Evolutionary conservation across 2,888 invertebrate genomes (phyloP).

Genomic region (Mamestra brassicae): DNA sequence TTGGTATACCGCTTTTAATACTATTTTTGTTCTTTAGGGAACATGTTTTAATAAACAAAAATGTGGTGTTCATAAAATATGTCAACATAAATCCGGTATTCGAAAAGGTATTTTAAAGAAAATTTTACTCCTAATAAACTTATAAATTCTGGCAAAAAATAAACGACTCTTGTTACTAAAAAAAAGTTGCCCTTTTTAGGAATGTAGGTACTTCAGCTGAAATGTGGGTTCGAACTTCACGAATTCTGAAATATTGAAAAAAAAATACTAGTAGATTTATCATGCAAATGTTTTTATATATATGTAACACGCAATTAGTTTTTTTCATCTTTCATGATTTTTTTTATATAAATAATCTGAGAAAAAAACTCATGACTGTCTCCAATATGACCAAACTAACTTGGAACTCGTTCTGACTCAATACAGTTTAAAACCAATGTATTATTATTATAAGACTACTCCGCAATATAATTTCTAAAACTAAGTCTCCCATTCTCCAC

Average conservation of each 20-base stretch:
- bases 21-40: not conserved
- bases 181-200: not conserved
- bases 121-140: not conserved
- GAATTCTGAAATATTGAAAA: not conserved
- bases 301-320: too few relatives aligned
- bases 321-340: too few relatives aligned
- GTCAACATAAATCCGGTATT: not conserved
- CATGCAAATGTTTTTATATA: too few relatives aligned
- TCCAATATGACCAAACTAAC: not conserved
- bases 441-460: not conserved
- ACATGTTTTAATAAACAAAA: conserved; percentile 11
- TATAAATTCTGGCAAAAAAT: not conserved
- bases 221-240: not conserved
- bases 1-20: not conserved
- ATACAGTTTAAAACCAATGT: not conserved
- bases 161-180: not conserved
- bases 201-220: too few relatives aligned
- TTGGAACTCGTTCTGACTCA: not conserved
- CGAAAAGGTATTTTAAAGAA: conserved; percentile 3
- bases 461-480: not conserved
- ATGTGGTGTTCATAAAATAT: not conserved
- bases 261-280: not conserved
- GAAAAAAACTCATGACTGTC: too few relatives aligned
- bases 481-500: not conserved
- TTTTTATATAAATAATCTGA: too few relatives aligned